These are phyloP conservation scores for Melopsittacus undulatus DNA, from an alignment of 2,797 vertebrate genomes.

Conservation along the genomic window DNA sequence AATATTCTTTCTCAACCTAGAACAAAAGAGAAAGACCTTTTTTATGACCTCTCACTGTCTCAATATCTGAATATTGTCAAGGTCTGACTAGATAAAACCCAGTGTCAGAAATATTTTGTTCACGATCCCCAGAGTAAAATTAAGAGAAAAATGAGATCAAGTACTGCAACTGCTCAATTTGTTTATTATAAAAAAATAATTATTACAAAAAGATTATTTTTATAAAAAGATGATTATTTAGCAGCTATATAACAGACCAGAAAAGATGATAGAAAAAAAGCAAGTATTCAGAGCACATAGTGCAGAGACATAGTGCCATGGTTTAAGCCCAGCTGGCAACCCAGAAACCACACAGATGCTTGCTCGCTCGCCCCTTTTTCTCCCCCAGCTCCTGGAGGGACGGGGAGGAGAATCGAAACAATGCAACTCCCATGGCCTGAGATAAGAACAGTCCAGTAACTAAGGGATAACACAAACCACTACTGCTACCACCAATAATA, in stretches of 20 bases:
- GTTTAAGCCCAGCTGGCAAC: no score
- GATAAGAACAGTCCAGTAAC: no score
- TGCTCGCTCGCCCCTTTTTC: no score
- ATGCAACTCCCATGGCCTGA: no score
- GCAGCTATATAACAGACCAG: background rate
- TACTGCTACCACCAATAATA: no score
- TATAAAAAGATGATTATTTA: background rate
- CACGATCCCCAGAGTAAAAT: background rate
- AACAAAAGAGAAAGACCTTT: background rate
- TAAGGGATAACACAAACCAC: no score
- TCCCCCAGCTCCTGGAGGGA: no score
- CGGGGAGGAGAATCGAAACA: no score
- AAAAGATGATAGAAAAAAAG: background rate
- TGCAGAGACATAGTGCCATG: background rate
- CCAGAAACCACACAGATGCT: no score
- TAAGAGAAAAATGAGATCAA: background rate
- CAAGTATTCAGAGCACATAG: background rate
- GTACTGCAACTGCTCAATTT: background rate
- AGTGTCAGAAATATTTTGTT: background rate
- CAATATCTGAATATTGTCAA: background rate
- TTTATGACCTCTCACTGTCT: background rate
- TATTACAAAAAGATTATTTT: background rate
- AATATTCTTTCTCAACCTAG: background rate
- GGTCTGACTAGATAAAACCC: background rate
- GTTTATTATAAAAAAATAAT: background rate